phyloP scores from a whole-genome alignment of 2,797 vertebrate genomes.

The Tangara arthus region DNA sequence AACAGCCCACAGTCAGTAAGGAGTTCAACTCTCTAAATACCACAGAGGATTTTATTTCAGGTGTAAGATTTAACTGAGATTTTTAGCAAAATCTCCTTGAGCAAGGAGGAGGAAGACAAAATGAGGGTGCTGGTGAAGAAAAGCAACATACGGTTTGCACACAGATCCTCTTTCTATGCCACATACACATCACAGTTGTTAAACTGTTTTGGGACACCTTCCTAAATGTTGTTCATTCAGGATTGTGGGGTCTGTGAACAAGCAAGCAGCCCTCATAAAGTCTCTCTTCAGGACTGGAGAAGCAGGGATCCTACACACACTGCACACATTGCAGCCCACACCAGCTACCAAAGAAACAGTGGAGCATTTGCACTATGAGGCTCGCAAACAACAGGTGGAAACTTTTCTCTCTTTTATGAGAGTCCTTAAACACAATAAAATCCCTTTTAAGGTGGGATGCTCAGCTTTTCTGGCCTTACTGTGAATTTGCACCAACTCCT shows the following conservation, averaged over 20 bases:
- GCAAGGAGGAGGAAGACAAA: not conserved
- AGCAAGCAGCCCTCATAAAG: rapidly evolving
- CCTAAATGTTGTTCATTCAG: not conserved
- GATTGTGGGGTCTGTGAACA: not conserved
- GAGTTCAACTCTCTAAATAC: not conserved
- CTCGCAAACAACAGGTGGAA: not conserved
- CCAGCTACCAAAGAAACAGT: not conserved
- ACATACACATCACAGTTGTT: not conserved
- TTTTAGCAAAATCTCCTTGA: not conserved
- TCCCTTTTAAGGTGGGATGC: not conserved
- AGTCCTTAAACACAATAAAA: not conserved
- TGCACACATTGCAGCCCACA: not conserved
- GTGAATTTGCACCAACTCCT: not conserved
- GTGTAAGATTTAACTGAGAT: not conserved
- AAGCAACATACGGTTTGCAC: rapidly evolving
- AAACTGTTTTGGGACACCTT: not conserved
- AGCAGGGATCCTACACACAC: not conserved
- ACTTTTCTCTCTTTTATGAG: not conserved
- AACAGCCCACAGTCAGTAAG: not conserved
- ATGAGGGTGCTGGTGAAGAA: not conserved
- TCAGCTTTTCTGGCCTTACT: not conserved
- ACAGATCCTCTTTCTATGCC: not conserved
- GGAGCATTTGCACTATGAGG: not conserved
- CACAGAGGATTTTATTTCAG: not conserved
- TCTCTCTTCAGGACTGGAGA: not conserved